These are phyloP conservation scores for Enteromius viviparus DNA, from an alignment of 2,797 vertebrate genomes.

Conservation along the genomic window DNA sequence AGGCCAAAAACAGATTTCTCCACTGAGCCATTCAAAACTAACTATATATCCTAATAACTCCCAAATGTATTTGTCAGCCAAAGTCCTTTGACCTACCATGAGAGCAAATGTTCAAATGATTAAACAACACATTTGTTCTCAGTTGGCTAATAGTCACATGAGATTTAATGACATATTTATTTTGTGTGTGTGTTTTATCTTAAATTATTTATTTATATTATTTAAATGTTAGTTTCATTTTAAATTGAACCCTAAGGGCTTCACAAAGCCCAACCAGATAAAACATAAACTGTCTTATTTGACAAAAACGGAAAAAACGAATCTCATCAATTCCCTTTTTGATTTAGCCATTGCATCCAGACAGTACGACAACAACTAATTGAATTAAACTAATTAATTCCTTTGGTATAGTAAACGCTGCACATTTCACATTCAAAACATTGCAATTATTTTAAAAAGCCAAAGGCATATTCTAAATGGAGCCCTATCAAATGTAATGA, in stretches of 20 bases:
- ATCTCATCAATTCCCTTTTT: background rate
- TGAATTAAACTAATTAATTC: background rate
- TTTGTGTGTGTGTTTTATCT: background rate
- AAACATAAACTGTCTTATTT: background rate
- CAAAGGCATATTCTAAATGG: background rate
- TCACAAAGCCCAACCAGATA: background rate
- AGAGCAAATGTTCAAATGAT: background rate
- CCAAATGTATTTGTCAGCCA: background rate
- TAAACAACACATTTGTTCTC: background rate
- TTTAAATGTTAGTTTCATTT: background rate
- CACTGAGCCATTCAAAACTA: background rate
- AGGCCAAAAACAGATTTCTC: background rate
- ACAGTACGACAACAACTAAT: background rate
- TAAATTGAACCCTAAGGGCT: too few species aligned
- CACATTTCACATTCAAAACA: constrained; percentile 3
- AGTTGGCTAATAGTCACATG: background rate
- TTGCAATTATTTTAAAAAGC: constrained; percentile 1
- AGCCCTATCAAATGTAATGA: background rate
- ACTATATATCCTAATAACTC: background rate
- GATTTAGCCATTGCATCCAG: constrained; percentile 6
- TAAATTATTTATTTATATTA: background rate
- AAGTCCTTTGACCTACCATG: background rate
- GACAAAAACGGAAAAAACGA: background rate
- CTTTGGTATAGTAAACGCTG: background rate
- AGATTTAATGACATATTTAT: background rate